A percentile compares a stretch with the other conserved stretches of the same genome.
phyloP scores from a whole-genome alignment of 2,113 vertebrate species.

The Pseudonaja textilis region DNA sequence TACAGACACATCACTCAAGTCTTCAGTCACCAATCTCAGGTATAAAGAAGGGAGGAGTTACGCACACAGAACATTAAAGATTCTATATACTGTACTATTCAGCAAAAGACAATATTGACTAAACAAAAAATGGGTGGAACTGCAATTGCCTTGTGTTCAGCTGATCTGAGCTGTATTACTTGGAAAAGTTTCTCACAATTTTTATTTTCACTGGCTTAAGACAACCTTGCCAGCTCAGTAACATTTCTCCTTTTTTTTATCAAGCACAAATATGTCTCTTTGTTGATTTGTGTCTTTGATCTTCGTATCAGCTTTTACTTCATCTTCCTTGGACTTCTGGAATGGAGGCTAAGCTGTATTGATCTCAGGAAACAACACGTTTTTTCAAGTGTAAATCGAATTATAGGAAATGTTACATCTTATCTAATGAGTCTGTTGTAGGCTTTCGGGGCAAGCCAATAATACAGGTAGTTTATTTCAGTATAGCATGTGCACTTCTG shows the following conservation, averaged over 20 bases:
- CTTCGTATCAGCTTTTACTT: conserved; percentile 28
- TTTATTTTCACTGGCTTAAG: neutral
- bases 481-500: neutral
- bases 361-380: conserved; percentile 51
- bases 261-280: neutral
- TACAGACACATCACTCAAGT: neutral
- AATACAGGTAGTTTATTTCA: neutral
- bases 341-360: conserved; percentile 57
- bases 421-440: conserved; percentile 13
- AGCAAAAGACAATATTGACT: neutral
- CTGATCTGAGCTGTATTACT: neutral
- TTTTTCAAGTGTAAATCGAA: conserved; percentile 42
- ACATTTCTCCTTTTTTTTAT: neutral
- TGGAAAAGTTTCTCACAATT: neutral
- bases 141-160: neutral
- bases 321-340: conserved; percentile 37
- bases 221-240: neutral
- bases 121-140: neutral
- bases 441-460: conserved; percentile 51
- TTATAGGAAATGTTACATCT: conserved; percentile 54
- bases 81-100: neutral
- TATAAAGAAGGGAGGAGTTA: neutral
- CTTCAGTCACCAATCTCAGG: neutral
- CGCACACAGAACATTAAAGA: conserved; percentile 7
- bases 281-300: conserved; percentile 25